Evolutionary conservation across 1,140 invertebrate species (phyloP).

Genomic region (Drosophila arizonae): DNA sequence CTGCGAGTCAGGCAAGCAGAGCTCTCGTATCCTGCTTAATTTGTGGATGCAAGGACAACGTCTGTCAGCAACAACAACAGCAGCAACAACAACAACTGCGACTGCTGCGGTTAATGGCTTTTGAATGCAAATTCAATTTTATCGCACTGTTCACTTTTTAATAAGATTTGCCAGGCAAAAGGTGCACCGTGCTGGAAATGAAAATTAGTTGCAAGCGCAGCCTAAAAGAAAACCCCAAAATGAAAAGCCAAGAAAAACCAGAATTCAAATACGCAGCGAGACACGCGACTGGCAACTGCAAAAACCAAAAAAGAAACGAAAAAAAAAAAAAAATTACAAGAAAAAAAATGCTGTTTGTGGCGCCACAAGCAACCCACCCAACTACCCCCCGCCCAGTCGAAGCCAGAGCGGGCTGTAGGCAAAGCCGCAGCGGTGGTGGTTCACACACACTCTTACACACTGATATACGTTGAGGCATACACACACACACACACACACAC

Average conservation of each 20-base stretch:
- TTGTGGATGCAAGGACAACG: conserved; percentile 55
- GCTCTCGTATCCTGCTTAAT: conserved; percentile 44
- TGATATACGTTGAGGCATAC: neutral
- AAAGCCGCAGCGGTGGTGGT: conserved; percentile 55
- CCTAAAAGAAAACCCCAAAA: conserved; percentile 43
- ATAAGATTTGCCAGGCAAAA: conserved; percentile 78
- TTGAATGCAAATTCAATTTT: conserved; percentile 83
- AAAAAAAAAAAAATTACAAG: neutral
- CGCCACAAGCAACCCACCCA: conserved; percentile 57
- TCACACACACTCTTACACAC: conserved; percentile 27
- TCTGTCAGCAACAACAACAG: conserved; percentile 33
- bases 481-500: conserved; percentile 2
- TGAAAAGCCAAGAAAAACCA: conserved; percentile 6
- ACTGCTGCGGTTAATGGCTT: conserved; percentile 83
- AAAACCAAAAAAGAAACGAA: conserved; percentile 17
- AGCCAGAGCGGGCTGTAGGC: conserved; percentile 20
- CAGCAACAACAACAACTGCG: conserved; percentile 39
- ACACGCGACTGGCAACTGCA: conserved; percentile 78
- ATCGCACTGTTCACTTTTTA: conserved; percentile 83
- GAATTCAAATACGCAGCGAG: conserved; percentile 60
- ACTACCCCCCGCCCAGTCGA: conserved; percentile 42
- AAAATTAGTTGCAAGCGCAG: conserved; percentile 77
- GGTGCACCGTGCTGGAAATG: conserved; percentile 78
- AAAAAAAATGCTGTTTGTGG: conserved; percentile 65
- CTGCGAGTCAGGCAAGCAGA: conserved; percentile 12